These are phyloP conservation scores for Drosophila nr. perissopoda DNA, from an alignment of 2,888 invertebrate species.

Conservation along the genomic window DNA sequence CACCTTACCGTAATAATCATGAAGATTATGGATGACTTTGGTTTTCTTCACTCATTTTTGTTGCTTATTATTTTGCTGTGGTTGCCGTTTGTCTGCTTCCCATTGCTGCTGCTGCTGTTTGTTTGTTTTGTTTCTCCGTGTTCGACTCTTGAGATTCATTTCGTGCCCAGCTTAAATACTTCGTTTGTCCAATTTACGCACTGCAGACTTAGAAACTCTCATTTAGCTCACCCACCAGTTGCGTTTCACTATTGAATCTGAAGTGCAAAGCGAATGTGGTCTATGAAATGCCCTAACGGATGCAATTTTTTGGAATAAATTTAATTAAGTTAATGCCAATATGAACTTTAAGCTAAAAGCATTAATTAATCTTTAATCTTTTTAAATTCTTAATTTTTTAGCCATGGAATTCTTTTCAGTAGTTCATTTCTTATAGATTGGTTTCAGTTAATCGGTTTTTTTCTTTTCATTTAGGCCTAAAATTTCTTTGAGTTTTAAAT, in stretches of 20 bases:
- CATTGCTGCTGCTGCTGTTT: conserved; percentile 21
- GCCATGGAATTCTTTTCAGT: background rate
- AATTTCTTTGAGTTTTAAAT: background rate
- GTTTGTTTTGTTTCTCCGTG: conserved; percentile 10
- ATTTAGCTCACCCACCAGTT: conserved; percentile 19
- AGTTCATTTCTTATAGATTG: background rate
- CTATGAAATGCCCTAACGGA: conserved; percentile 35
- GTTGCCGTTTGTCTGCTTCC: conserved; percentile 26
- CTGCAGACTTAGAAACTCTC: conserved; percentile 25
- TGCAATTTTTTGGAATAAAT: background rate
- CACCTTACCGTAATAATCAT: conserved; percentile 68
- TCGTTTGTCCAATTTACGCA: conserved; percentile 50
- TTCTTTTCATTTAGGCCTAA: too few relatives aligned
- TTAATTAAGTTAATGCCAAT: background rate
- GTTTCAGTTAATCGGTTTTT: background rate
- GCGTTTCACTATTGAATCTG: conserved; percentile 5
- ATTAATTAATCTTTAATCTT: too few relatives aligned
- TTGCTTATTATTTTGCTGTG: conserved; percentile 41
- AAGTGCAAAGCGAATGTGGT: conserved; percentile 5
- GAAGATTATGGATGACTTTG: conserved; percentile 56
- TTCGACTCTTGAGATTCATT: conserved; percentile 64
- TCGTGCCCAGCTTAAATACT: conserved; percentile 59
- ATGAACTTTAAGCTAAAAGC: background rate
- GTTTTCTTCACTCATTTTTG: conserved; percentile 39
- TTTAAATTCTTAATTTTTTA: background rate